These are phyloP conservation scores for Heliopora coerulea DNA, from an alignment of 92 coral and sea anemone genomes.

Conservation along the genomic window DNA sequence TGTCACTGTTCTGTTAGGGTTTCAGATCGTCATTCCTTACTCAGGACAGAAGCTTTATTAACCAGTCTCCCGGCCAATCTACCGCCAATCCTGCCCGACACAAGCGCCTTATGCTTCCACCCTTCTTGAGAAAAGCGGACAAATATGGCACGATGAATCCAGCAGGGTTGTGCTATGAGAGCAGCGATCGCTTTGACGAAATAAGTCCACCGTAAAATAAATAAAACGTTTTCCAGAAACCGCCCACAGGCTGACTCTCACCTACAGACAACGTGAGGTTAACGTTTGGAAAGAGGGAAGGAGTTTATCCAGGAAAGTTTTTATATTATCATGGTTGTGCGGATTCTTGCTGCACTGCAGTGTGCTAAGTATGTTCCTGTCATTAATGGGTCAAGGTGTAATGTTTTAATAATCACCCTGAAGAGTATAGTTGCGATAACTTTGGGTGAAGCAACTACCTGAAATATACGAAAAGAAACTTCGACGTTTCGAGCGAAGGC, in stretches of 20 bases:
- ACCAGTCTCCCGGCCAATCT: conserved; percentile 59
- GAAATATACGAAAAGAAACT: no score
- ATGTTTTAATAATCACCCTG: no score
- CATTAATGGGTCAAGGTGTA: no score
- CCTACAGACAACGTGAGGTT: not conserved
- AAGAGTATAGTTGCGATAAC: no score
- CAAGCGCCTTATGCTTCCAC: conserved; percentile 26
- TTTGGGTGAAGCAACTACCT: no score
- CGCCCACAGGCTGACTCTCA: no score
- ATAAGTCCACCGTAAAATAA: conserved; percentile 6
- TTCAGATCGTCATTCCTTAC: conserved; percentile 89
- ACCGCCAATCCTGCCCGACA: not conserved
- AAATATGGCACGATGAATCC: conserved; percentile 59
- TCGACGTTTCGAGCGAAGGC: no score
- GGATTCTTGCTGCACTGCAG: no score
- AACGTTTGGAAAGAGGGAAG: not conserved
- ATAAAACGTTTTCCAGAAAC: no score
- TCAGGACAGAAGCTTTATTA: conserved; percentile 74
- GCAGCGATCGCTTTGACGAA: conserved; percentile 37
- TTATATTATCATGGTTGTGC: no score
- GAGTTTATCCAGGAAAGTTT: not conserved
- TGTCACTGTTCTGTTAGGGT: conserved; percentile 44
- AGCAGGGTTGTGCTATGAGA: conserved; percentile 21
- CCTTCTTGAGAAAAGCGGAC: conserved; percentile 40
- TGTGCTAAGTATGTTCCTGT: no score